Evolutionary conservation across 37 sponge, comb jelly and placozoan genomes (phyloP), one percentile per base, ranked within the genome.

Genomic region (Tethya wilhelma): DNA sequence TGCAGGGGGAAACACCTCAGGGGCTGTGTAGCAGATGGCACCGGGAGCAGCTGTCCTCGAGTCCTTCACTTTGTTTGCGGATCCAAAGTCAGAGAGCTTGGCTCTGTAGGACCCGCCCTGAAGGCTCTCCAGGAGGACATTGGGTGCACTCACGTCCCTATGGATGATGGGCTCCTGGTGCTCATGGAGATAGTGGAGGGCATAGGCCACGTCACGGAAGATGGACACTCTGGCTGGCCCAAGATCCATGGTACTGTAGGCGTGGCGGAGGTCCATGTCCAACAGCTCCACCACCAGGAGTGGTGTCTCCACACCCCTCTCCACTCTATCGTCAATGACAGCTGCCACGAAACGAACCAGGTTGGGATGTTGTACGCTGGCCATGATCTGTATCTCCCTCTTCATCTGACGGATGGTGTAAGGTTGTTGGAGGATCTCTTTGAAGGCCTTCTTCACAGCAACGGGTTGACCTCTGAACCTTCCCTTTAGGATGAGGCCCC

Each of bases 61-160:
- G 9, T 78, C 23, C 5, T 64, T 25, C 7, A 60, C 64, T 26
- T 87, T 38, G 68, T 87, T 91, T 45, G 92, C 92, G 43, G 92
- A 83, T 14, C 92, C 92, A 59, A 87, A 87, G 73, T 91, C 92
- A 56, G 83, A 76, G 22, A 91, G 77, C 60, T 91, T 91, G 23
- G 92, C 92, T 33, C 38, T 65, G 82, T 79, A 86, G 0, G 2
- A 46, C 5, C 74, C 82, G 9, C 38, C 1, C 38, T 42, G 62
- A 12, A 55, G 67, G 2, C 58, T 12, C 39, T 79, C 59, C 30
- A 91, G 69, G 17, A 91, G 75, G 29, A 91, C 87, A 75, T 91
- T 91, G 63, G 87, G 79, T 44, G 84, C 78, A 67, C 92, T 91
- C 74, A 92, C 81, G 36, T 92, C 88, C 28, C 88, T 75, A 66